Evolutionary conservation across 2,797 vertebrate species (phyloP).

Genomic region (Oreochromis mossambicus): DNA sequence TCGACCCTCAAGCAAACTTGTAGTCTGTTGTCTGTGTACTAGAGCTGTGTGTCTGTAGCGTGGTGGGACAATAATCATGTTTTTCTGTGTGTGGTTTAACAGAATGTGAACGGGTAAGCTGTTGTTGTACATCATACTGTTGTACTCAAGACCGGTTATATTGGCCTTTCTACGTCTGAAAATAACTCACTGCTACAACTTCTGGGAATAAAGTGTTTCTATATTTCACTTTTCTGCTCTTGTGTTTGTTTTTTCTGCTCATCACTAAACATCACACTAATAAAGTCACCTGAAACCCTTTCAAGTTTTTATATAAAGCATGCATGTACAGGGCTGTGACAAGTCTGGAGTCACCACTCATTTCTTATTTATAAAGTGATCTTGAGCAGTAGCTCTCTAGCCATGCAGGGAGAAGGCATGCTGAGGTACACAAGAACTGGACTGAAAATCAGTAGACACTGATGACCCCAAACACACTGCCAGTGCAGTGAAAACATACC

Average conservation of each 20-base stretch:
- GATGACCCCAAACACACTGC: neutral
- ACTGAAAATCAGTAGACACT: neutral
- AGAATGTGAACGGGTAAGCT: slow-evolving; percentile 59
- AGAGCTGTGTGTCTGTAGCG: slow-evolving; percentile 47
- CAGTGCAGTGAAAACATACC: neutral
- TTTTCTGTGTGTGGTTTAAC: slow-evolving; percentile 66
- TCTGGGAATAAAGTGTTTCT: slow-evolving; percentile 79
- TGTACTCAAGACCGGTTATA: slow-evolving; percentile 66
- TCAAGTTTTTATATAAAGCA: neutral
- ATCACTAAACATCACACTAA: neutral
- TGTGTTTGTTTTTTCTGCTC: neutral
- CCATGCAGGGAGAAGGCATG: neutral
- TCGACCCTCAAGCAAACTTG: slow-evolving; percentile 22
- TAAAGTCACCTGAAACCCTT: neutral
- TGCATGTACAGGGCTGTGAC: neutral
- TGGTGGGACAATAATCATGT: slow-evolving; percentile 66
- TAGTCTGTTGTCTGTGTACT: slow-evolving; percentile 44
- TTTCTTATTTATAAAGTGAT: neutral
- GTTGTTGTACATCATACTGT: slow-evolving; percentile 68
- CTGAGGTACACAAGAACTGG: neutral
- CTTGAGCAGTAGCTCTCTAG: neutral
- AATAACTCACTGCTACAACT: slow-evolving; percentile 61
- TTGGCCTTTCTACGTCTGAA: slow-evolving; percentile 71
- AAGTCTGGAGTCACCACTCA: neutral
- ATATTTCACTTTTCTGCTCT: slow-evolving; percentile 57